Base-by-base conservation (phyloP, 2,113 vertebrate species). In the Cyanistes caeruleus region DNA sequence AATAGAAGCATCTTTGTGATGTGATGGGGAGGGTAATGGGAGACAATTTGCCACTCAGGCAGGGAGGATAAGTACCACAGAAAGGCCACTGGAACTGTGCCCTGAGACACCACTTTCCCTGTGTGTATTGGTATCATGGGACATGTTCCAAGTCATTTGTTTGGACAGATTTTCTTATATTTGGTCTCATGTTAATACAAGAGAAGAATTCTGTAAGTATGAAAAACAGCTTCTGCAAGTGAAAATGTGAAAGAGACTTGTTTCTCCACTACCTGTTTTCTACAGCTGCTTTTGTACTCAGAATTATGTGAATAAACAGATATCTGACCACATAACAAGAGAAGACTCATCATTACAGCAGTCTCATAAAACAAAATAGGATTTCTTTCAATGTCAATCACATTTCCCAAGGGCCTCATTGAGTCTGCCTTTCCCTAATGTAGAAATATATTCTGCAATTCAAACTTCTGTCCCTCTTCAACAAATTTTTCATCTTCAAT, bases 381-480 rank as follows among this genome's bases (percentile, higher is more conserved):
- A 94, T 59, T 93, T 60, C 62, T 94, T 84, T 82, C 68, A 69
- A 79, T n/a, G 91, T 78, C 88, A 68, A 4, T 90, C 90, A 84
- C 41, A 82, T 92, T 73, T 92, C 92, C 77, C 94, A 93, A 41
- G 60, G 56, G 93, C 43, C 89, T 90, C 74, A 49, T 22, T 79
- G 73, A 90, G 55, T 63, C 64, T 87, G 79, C 73, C 69, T 93
- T 72, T 87, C 58, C 49, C 89, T 95, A 86, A 93, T 9, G 41
- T 4, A 65, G 81, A 93, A 94, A 87, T 92, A 70, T 6, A 59
- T 77, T 83, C 65, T 82, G 74, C 74, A 84, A 70, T 81, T 91
- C 74, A 72, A 93, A 82, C 73, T 91, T 74, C 35, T 51, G 41
- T 62, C 67, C 67, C 58, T 74, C 37, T 91, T 76, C 69, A 85